Percentiles rank a stretch among this genome's conserved stretches.
Evolutionary conservation across 2,888 invertebrate species (phyloP).

Genomic region (Apodemia hepburni): DNA sequence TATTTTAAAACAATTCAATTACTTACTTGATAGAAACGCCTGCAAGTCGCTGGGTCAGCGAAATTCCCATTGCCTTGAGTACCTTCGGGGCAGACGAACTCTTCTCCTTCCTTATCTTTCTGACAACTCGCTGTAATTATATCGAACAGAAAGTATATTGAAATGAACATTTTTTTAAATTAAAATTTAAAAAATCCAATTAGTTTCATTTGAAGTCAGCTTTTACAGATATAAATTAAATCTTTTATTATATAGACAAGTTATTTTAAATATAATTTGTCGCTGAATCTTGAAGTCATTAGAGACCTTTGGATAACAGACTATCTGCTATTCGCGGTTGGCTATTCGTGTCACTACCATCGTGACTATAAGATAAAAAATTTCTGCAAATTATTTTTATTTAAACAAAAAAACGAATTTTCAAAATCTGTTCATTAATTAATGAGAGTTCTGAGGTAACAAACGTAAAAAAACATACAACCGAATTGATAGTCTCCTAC

Average conservation of each 20-base stretch:
- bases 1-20: neutral
- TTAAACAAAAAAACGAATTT: too few relatives aligned
- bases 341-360: too few relatives aligned
- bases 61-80: conserved; percentile 91
- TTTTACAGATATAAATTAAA: neutral
- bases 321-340: too few relatives aligned
- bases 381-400: too few relatives aligned
- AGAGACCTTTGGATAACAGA: too few relatives aligned
- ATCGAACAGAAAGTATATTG: conserved; percentile 19
- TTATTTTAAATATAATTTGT: neutral
- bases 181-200: neutral
- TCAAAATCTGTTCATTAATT: too few relatives aligned
- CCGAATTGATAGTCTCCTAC: too few relatives aligned
- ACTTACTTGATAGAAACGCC: conserved; percentile 92
- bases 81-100: conserved; percentile 90
- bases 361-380: too few relatives aligned
- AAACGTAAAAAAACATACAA: too few relatives aligned
- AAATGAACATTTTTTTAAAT: neutral
- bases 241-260: neutral
- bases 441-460: too few relatives aligned
- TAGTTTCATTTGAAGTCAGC: neutral
- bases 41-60: conserved; percentile 93
- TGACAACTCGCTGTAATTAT: conserved; percentile 61
- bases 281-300: too few relatives aligned
- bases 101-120: conserved; percentile 76